Conservation (phyloP, 2,888 invertebrate species). For the Ophioninae sp. region DNA sequence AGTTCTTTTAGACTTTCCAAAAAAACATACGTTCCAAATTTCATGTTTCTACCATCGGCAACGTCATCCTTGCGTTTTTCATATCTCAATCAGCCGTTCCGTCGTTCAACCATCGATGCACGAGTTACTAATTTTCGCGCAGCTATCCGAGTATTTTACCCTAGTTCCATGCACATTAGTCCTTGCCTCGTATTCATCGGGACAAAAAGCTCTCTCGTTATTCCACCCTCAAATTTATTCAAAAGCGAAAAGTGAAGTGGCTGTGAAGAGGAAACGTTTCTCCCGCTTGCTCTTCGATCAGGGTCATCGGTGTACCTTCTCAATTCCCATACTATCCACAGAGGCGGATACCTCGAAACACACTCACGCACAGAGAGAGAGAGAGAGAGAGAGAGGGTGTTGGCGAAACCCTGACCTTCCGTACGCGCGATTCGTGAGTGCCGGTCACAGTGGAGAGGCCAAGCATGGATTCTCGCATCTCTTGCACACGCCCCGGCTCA, state of each 20-base stretch:
- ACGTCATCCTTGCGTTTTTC: no score
- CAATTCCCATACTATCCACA: constrained; percentile 44
- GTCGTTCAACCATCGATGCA: background rate
- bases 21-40: no score
- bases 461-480: constrained; percentile 31
- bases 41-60: no score
- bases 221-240: constrained; percentile 62
- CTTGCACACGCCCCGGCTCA: constrained; percentile 51
- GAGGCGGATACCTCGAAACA: constrained; percentile 51
- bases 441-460: constrained; percentile 37
- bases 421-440: constrained; percentile 54
- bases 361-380: no score
- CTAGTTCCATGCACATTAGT: no score
- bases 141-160: no score
- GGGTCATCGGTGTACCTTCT: constrained; percentile 41
- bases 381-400: constrained; percentile 56
- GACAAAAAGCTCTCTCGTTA: constrained; percentile 59
- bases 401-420: constrained; percentile 73
- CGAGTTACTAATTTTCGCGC: background rate
- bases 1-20: no score
- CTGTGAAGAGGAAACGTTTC: constrained; percentile 26
- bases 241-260: constrained; percentile 57
- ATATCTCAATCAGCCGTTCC: no score
- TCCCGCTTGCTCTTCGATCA: constrained; percentile 44
- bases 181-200: constrained; percentile 54